Percentiles rank a stretch among this genome's conserved stretches.
Conservation (phyloP, 2,113 vertebrate genomes). For the Potamarius usumacintae region DNA sequence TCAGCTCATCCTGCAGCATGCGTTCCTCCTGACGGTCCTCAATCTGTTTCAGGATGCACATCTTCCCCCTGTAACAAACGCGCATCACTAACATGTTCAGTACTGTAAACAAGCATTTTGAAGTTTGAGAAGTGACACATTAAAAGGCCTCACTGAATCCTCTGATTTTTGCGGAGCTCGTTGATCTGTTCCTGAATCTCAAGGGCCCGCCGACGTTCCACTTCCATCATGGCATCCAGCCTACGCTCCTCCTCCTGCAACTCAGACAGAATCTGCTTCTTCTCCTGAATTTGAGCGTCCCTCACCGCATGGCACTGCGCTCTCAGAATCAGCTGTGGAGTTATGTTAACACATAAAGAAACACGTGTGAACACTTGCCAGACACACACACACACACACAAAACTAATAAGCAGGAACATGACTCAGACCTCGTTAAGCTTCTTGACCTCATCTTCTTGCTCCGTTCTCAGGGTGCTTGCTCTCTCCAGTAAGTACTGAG, state of each 20-base stretch:
- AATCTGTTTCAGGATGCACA: slow-evolving; percentile 80
- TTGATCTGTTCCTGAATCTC: slow-evolving; percentile 75
- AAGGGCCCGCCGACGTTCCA: slow-evolving; percentile 73
- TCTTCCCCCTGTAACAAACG: slow-evolving; percentile 72
- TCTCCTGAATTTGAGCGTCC: slow-evolving; percentile 84
- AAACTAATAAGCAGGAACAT: not conserved
- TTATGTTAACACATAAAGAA: not conserved
- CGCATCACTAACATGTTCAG: not conserved
- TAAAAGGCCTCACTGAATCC: slow-evolving; percentile 63
- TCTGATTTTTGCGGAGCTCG: slow-evolving; percentile 71
- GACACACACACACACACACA: not conserved
- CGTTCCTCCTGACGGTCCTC: slow-evolving; percentile 71
- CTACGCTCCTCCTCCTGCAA: slow-evolving; percentile 79
- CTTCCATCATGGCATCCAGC: slow-evolving; percentile 85
- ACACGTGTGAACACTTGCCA: not conserved
- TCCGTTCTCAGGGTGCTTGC: slow-evolving; percentile 76
- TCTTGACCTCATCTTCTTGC: slow-evolving; percentile 85
- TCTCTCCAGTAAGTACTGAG: slow-evolving; percentile 72
- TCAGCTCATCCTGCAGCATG: slow-evolving; percentile 68
- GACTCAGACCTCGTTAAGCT: slow-evolving; percentile 75
- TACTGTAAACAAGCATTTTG: not conserved
- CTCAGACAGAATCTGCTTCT: slow-evolving; percentile 74
- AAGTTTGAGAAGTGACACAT: not conserved
- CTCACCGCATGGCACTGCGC: slow-evolving; percentile 86
- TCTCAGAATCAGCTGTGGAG: slow-evolving; percentile 76